phyloP scores from a whole-genome alignment of 2,797 vertebrate species.

The Petrocephalus sullivani region DNA sequence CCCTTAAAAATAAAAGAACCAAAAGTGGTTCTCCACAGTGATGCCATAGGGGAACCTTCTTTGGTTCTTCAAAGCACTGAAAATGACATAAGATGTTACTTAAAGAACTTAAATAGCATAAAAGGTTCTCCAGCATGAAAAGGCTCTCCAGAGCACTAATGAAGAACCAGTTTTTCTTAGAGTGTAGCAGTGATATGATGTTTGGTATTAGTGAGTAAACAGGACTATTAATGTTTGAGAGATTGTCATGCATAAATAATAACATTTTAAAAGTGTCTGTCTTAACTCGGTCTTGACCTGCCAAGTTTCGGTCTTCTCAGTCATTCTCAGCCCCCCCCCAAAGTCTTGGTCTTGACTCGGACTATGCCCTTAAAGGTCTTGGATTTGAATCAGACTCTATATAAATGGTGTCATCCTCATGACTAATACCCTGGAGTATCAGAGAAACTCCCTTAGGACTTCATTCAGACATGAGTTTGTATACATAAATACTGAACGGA shows the following conservation, averaged over 20 bases:
- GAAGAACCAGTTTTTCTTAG: too few species aligned
- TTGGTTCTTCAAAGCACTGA: too few species aligned
- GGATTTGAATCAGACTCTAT: neutral
- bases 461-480: neutral
- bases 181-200: neutral
- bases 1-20: too few species aligned
- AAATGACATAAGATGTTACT: too few species aligned
- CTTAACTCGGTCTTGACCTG: neutral
- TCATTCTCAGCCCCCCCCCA: too few species aligned
- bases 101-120: too few species aligned
- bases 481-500: neutral
- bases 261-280: neutral
- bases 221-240: neutral
- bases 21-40: too few species aligned
- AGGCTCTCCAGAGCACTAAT: too few species aligned
- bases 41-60: too few species aligned
- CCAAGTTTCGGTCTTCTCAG: too few species aligned
- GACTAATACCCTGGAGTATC: neutral
- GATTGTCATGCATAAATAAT: neutral
- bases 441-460: neutral
- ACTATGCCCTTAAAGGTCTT: neutral
- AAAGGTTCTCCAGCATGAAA: too few species aligned
- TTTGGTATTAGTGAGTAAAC: neutral
- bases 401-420: neutral
- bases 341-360: neutral